Evolutionary conservation across 53 echinoderm and acorn worm genomes (phyloP), one percentile per base, ranked within the genome.

Genomic region (Echinometra lucunter): DNA sequence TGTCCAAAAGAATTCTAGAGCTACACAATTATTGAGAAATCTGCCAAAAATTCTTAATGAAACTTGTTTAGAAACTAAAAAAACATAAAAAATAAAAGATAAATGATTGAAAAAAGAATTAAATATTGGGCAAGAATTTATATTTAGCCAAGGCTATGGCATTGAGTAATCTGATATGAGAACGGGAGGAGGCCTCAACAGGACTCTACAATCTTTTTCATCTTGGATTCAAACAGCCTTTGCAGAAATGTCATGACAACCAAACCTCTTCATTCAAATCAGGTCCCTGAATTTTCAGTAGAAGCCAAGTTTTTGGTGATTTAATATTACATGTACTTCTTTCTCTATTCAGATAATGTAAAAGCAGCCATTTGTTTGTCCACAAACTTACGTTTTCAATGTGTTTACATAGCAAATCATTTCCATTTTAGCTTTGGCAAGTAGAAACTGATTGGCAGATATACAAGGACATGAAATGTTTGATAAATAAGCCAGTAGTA

Each of bases 61-160:
- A n/a, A n/a, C n/a, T n/a, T n/a, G n/a, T n/a, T n/a, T n/a, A n/a
- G n/a, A 56, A 56, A 13, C 8, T 56, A 56, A 56, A 56, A 56
- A 56, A 13, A 56, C 8, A 56, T 7, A 13, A 56, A 56, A 56
- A 56, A 56, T 7, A 13, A 13, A 13, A 13, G 56, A 56, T 56
- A 9, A 56, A 56, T 9, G 56, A 56, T 56, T 56, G 56, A 7
- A 69, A 28, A 19, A 69, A 28, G 25, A 11, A 8, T 19, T 49
- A 47, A 47, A 45, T 49, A n/a, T 85, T 21, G 40, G 49, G 8
- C 47, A n/a, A 47, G 30, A 30, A 42, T 17, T n/a, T 85, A 85
- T 85, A 85, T 85, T 85, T 85, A 49, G 85, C 85, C 47, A 49
- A 85, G 85, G 85, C 28, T 49, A 30, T 85, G 45, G n/a, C 85